These are phyloP conservation scores for Cryptus armator DNA, from an alignment of 2,888 invertebrate genomes.

Conservation along the genomic window DNA sequence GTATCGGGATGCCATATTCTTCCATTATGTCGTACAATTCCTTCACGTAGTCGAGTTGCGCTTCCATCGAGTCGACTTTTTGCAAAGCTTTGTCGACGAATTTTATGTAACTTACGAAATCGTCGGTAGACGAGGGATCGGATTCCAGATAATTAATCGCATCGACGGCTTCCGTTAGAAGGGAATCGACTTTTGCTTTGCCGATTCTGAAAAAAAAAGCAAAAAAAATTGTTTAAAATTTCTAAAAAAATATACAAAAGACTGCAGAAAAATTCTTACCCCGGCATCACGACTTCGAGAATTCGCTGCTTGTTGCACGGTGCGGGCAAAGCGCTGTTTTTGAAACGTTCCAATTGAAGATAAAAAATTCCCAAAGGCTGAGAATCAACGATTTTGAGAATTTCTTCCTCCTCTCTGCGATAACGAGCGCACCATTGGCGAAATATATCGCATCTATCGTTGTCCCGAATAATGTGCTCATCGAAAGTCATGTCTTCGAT, in stretches of 20 bases:
- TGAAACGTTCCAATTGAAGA: slow-evolving; percentile 90
- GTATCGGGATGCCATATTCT: slow-evolving; percentile 90
- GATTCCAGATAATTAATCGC: slow-evolving; percentile 87
- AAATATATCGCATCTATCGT: slow-evolving; percentile 87
- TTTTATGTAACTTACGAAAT: slow-evolving; percentile 90
- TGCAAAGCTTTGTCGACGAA: slow-evolving; percentile 90
- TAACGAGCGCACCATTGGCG: slow-evolving; percentile 90
- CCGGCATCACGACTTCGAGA: slow-evolving; percentile 88
- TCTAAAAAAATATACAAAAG: not conserved
- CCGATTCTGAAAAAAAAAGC: slow-evolving; percentile 87
- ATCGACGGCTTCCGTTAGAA: slow-evolving; percentile 87
- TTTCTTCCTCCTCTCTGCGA: slow-evolving; percentile 89
- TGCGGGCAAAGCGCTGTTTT: slow-evolving; percentile 90
- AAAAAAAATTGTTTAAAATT: slow-evolving; percentile 2
- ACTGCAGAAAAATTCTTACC: slow-evolving; percentile 85
- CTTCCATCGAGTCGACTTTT: slow-evolving; percentile 90
- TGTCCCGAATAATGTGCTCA: slow-evolving; percentile 88
- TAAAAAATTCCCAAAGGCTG: slow-evolving; percentile 91
- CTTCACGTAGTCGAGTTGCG: slow-evolving; percentile 91
- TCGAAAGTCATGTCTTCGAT: slow-evolving; percentile 90
- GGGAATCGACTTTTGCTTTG: slow-evolving; percentile 86
- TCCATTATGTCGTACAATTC: slow-evolving; percentile 94
- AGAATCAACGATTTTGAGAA: slow-evolving; percentile 89
- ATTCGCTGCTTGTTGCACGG: slow-evolving; percentile 90
- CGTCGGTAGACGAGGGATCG: slow-evolving; percentile 90